These are phyloP conservation scores for Eucidaris tribuloides DNA, from an alignment of 35 echinoderm and acorn worm genomes.

Conservation along the genomic window DNA sequence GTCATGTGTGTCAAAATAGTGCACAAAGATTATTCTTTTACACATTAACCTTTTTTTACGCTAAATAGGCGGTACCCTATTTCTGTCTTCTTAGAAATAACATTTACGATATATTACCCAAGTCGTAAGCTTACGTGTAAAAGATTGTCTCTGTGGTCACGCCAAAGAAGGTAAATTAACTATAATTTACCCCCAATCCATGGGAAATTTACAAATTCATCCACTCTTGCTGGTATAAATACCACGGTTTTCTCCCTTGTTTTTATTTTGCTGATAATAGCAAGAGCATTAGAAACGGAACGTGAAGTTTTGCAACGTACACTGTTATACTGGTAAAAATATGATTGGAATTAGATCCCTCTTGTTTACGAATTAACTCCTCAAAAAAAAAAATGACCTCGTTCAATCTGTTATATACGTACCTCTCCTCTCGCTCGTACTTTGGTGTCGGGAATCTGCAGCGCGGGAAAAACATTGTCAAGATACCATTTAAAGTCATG, in stretches of 20 bases:
- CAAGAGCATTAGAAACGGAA: not conserved
- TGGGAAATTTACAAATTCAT: no score
- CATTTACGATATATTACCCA: no score
- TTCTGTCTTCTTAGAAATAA: no score
- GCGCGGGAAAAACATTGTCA: slow-evolving; percentile 68
- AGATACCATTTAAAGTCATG: slow-evolving; percentile 87
- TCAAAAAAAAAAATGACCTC: not conserved
- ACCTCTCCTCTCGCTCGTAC: slow-evolving; percentile 64
- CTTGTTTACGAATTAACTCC: not conserved
- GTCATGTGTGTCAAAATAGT: no score
- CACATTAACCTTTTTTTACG: no score
- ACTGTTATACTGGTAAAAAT: not conserved
- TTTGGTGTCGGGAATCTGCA: slow-evolving; percentile 59
- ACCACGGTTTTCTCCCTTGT: not conserved
- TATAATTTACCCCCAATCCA: no score
- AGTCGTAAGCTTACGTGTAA: no score
- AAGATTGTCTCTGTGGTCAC: no score
- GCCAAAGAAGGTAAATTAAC: no score
- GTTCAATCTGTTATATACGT: not conserved
- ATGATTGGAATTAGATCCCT: not conserved
- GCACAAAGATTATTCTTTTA: no score
- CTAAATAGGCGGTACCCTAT: no score
- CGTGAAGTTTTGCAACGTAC: not conserved
- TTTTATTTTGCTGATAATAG: not conserved
- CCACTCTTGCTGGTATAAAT: not conserved